Percentiles rank a stretch among this genome's conserved stretches.
These are phyloP conservation scores for Balanococcus diminutus DNA, from an alignment of 2,888 invertebrate species.

Conservation along the genomic window DNA sequence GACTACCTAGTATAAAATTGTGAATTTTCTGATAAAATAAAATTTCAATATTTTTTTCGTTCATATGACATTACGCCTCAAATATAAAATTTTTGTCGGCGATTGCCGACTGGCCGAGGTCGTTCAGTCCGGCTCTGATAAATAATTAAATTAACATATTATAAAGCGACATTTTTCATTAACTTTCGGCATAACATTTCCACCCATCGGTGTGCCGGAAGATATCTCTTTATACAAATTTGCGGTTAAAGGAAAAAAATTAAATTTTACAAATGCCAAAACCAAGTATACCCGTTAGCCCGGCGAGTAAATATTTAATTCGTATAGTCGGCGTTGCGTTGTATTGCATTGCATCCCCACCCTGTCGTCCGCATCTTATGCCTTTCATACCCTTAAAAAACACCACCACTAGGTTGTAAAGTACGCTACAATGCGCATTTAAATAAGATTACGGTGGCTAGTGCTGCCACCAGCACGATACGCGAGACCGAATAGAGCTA, in stretches of 20 bases:
- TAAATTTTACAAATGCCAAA: conserved; percentile 20
- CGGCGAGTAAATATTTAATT: background rate
- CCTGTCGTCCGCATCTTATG: background rate
- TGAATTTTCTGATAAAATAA: too few relatives aligned
- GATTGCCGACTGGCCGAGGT: too few relatives aligned
- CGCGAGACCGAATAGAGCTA: too few relatives aligned
- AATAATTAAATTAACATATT: background rate
- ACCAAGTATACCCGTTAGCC: background rate
- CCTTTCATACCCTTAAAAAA: background rate
- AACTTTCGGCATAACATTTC: background rate
- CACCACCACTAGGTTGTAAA: background rate
- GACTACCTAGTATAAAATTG: too few relatives aligned
- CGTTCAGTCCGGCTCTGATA: too few relatives aligned
- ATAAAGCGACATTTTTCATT: conserved; percentile 18
- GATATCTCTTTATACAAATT: background rate
- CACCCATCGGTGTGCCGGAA: background rate
- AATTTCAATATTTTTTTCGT: too few relatives aligned
- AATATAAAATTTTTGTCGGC: too few relatives aligned
- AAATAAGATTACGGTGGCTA: background rate
- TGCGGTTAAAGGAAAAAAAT: background rate
- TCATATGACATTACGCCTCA: too few relatives aligned
- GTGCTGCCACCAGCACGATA: background rate
- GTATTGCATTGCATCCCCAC: background rate
- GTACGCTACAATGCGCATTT: background rate
- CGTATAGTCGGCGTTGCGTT: background rate